These are phyloP conservation scores for Neoaliturus tenellus DNA, from an alignment of 2,888 invertebrate genomes.

Conservation along the genomic window DNA sequence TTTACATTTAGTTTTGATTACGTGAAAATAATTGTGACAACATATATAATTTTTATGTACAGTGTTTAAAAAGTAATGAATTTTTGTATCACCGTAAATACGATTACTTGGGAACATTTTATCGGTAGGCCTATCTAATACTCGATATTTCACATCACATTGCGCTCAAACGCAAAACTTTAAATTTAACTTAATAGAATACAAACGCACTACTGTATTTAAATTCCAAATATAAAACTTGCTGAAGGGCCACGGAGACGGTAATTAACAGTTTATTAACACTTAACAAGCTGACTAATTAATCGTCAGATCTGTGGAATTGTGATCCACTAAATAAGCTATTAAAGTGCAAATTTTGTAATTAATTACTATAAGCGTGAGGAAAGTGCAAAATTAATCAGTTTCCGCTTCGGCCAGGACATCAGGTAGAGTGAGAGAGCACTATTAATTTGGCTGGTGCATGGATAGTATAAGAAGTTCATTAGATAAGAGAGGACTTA, in stretches of 20 bases:
- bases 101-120: too few relatives aligned
- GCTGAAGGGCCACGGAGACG: background rate
- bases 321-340: background rate
- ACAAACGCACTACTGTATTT: background rate
- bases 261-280: background rate
- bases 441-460: background rate
- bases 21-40: too few relatives aligned
- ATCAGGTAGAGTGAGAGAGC: background rate
- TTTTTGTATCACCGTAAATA: too few relatives aligned
- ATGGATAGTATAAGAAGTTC: background rate
- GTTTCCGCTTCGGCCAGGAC: background rate
- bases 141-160: too few relatives aligned
- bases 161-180: too few relatives aligned
- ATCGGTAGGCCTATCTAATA: too few relatives aligned
- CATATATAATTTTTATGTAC: too few relatives aligned
- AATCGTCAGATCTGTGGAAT: background rate
- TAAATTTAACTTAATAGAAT: background rate
- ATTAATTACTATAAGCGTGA: background rate
- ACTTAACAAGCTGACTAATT: constrained; percentile 10
- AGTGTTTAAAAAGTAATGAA: too few relatives aligned
- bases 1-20: too few relatives aligned
- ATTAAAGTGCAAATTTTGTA: constrained; percentile 6
- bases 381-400: background rate
- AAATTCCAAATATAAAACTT: background rate
- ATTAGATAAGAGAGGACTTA: too few relatives aligned